Evolutionary conservation across 2,113 vertebrate genomes (phyloP), one percentile per base, ranked within the genome.

Genomic region (Ptychochromis oligacanthus): DNA sequence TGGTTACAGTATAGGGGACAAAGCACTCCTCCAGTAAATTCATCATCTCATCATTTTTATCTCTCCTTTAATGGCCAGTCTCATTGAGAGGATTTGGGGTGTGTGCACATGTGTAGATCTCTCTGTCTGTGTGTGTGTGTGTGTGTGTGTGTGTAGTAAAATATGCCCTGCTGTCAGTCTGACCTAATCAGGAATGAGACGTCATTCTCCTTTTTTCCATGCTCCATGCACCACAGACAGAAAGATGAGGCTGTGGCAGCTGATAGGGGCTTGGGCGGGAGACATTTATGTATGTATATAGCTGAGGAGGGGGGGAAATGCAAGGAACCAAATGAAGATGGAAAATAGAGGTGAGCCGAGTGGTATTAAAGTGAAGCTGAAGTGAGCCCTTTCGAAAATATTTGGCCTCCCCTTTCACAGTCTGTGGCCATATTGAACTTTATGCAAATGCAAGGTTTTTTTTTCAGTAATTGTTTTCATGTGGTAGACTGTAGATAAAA

Each of bases 111-210:
- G 8, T 40, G 13, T 38, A 22, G 38, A 17, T 2, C 18, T n/a
- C n/a, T n/a, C n/a, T n/a, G n/a, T n/a, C n/a, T n/a, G n/a, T n/a
- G n/a, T n/a, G 22, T 46, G 12, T 36, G n/a, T 59, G 20, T 70
- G 12, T 43, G n/a, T 52, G 26, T 2, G 26, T 58, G 4, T 54
- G 17, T 60, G 31, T 70, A 26, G 80, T 92, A 88, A 95, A 93
- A 89, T 90, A 94, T 88, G 80, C 72, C 80, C 38, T 26, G 13
- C 72, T 82, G 86, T 94, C 93, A 91, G 80, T 88, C 83, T 58
- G 52, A 74, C 57, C 91, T 90, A 91, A 84, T 93, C 92, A 86
- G 80, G 89, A 92, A 91, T 87, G 83, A 93, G 91, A 91, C 81
- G 85, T 90, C 86, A 85, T 85, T 92, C 85, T 83, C 67, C 52